Conservation (phyloP, 2,888 invertebrate species). For the Rhaphigaster nebulosa region DNA sequence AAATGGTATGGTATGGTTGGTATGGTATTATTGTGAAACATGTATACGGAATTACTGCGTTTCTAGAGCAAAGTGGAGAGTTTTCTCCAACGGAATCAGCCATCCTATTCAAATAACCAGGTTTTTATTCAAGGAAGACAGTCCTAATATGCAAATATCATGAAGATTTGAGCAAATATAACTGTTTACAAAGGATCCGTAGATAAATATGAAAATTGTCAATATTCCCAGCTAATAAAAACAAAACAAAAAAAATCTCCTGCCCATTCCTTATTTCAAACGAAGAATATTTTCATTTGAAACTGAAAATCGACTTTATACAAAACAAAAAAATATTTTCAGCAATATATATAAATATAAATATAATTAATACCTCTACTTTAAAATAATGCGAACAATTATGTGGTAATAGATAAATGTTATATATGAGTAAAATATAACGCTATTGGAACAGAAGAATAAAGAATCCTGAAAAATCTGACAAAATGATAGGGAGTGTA, state of each 20-base stretch:
- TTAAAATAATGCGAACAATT: no score
- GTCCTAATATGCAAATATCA: constrained; percentile 13
- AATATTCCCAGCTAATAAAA: neutral
- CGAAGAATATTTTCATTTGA: neutral
- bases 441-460: no score
- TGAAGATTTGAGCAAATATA: neutral
- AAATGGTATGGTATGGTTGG: no score
- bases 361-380: no score
- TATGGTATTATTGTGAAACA: neutral
- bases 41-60: neutral
- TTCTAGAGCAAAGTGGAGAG: neutral
- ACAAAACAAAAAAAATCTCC: neutral
- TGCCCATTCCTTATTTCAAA: neutral
- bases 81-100: neutral
- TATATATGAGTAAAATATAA: no score
- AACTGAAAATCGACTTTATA: neutral
- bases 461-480: no score
- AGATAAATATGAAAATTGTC: neutral
- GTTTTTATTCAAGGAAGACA: neutral
- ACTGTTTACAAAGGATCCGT: neutral
- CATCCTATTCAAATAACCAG: constrained; percentile 11
- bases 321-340: no score
- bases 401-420: no score
- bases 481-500: no score
- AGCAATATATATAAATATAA: no score